A percentile compares a stretch with the other conserved stretches of the same genome.
phyloP scores from a whole-genome alignment of 2,888 invertebrate species.

The Drosophila ochracea region DNA sequence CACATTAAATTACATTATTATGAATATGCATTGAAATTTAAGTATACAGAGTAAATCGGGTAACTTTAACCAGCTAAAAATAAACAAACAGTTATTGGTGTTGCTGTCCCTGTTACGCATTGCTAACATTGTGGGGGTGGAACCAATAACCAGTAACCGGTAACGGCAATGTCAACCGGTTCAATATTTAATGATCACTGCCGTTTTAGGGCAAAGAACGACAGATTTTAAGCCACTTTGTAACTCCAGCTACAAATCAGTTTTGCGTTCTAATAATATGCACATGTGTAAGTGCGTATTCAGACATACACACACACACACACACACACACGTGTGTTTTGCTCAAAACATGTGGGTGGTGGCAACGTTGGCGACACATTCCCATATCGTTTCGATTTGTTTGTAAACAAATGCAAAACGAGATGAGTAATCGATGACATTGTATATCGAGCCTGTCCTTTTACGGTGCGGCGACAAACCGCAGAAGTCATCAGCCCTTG shows the following conservation, averaged over 20 bases:
- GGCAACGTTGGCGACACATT: constrained; percentile 60
- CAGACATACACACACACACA: not conserved
- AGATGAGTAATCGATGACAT: constrained; percentile 67
- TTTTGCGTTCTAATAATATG: constrained; percentile 38
- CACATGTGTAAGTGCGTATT: constrained; percentile 9
- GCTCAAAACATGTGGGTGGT: constrained; percentile 57
- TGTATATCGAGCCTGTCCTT: constrained; percentile 42
- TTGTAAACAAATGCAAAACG: constrained; percentile 72
- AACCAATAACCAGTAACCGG: constrained; percentile 43
- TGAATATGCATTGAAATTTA: not conserved
- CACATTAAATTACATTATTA: not conserved
- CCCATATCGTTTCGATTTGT: constrained; percentile 56
- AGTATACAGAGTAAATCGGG: constrained; percentile 12
- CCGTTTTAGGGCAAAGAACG: constrained; percentile 66
- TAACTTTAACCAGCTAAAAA: constrained; percentile 36
- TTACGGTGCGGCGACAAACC: constrained; percentile 35
- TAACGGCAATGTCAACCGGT: constrained; percentile 53
- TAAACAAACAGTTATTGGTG: constrained; percentile 34
- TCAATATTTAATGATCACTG: constrained; percentile 52
- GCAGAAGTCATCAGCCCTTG: constrained; percentile 44
- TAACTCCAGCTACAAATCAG: constrained; percentile 34
- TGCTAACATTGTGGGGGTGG: constrained; percentile 56
- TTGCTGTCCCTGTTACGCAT: constrained; percentile 20
- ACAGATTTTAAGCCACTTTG: constrained; percentile 44
- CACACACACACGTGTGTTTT: not conserved